Evolutionary conservation across 2,797 vertebrate species (phyloP).

Genomic region (Etheostoma perlongum): DNA sequence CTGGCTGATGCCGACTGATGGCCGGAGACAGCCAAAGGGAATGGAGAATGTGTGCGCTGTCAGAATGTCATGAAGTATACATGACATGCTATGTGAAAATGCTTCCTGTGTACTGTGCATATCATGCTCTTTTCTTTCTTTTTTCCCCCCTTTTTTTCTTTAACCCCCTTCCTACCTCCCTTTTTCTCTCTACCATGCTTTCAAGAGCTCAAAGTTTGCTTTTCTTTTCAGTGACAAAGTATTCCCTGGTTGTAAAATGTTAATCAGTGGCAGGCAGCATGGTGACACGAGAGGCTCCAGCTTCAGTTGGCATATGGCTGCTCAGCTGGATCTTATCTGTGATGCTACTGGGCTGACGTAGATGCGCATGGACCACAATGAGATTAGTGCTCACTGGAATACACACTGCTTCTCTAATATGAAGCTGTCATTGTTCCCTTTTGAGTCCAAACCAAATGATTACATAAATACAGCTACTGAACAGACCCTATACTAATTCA

Average conservation of each 20-base stretch:
- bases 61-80: conserved; percentile 85
- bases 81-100: conserved; percentile 82
- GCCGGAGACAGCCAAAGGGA: conserved; percentile 80
- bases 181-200: conserved; percentile 57
- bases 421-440: conserved; percentile 35
- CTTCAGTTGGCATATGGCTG: conserved; percentile 47
- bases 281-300: conserved; percentile 57
- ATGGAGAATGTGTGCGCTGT: conserved; percentile 77
- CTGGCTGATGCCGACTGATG: conserved; percentile 73
- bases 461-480: conserved; percentile 56
- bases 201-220: conserved; percentile 79
- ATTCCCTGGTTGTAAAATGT: conserved; percentile 82
- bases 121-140: conserved; percentile 66
- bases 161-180: conserved; percentile 35
- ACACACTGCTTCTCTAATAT: conserved; percentile 5
- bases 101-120: conserved; percentile 80
- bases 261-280: conserved; percentile 72
- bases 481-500: conserved; percentile 69
- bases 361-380: conserved; percentile 33
- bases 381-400: conserved; percentile 43
- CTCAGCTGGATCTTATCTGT: conserved; percentile 35
- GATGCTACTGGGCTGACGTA: conserved; percentile 23
- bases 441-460: conserved; percentile 53
- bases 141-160: conserved; percentile 30
- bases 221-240: conserved; percentile 78